Evolutionary conservation across 92 coral and sea anemone genomes (phyloP).

Genomic region (Porites divaricata): DNA sequence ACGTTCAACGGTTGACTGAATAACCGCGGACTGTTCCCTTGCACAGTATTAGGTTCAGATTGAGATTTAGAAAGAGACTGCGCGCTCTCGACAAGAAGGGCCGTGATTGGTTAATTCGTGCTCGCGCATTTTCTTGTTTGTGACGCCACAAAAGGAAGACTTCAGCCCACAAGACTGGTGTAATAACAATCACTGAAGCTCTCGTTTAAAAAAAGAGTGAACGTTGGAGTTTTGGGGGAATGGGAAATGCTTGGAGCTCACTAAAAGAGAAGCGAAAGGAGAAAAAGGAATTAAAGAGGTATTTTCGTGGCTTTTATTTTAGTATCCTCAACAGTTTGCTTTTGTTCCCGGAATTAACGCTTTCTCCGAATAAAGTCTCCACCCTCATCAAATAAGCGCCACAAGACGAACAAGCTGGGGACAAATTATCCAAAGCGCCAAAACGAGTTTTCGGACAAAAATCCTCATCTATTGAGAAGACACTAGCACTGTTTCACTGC

Average conservation of each 20-base stretch:
- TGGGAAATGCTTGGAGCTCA: constrained; percentile 27
- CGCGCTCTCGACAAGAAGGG: no score
- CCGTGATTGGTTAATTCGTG: constrained; percentile 12
- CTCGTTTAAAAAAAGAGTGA: neutral
- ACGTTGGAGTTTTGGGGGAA: neutral
- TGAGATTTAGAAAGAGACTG: no score
- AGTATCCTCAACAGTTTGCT: neutral
- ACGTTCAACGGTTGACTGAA: no score
- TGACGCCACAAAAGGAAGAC: neutral
- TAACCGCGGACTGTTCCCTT: no score
- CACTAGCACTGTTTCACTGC: no score
- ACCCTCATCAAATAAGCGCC: no score
- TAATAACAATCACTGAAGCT: neutral
- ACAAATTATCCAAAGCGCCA: no score
- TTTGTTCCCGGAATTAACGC: no score
- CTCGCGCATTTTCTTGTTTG: constrained; percentile 5
- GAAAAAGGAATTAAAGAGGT: constrained; percentile 22
- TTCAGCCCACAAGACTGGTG: neutral
- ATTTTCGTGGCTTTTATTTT: neutral
- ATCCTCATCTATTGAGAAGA: neutral
- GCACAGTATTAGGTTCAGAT: no score
- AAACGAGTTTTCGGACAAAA: no score
- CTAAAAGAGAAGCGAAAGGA: constrained; percentile 13
- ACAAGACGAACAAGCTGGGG: no score
- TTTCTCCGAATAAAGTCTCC: no score